Evolutionary conservation across 2,888 invertebrate genomes (phyloP).

Genomic region (Caenorhabditis japonica): DNA sequence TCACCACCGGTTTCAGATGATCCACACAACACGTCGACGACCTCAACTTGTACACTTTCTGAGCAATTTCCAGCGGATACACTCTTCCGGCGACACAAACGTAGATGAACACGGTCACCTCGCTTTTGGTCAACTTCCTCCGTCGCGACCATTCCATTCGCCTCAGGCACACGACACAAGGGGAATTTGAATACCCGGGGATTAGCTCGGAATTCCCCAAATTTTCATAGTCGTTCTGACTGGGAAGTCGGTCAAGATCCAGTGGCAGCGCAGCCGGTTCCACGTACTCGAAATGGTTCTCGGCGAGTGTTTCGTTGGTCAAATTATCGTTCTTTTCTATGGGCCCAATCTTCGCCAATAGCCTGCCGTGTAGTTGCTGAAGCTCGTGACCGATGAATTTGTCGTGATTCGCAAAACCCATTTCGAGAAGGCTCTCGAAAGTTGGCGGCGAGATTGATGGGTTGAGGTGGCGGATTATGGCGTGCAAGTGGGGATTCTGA

Average conservation of each 20-base stretch:
- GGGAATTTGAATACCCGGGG: neutral
- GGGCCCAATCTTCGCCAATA: neutral
- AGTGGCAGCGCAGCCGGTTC: neutral
- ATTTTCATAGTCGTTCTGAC: neutral
- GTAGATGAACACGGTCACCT: neutral
- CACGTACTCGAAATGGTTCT: neutral
- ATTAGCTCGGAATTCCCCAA: neutral
- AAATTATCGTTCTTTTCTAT: neutral
- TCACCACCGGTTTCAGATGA: conserved; percentile 11
- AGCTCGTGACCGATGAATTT: neutral
- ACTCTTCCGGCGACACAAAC: conserved; percentile 1
- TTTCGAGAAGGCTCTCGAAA: neutral
- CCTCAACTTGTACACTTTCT: neutral
- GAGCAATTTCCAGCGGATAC: conserved; percentile 11
- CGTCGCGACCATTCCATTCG: neutral
- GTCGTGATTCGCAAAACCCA: neutral
- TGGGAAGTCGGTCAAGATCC: conserved; percentile 3
- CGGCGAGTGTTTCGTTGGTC: neutral
- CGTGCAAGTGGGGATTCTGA: neutral
- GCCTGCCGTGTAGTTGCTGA: neutral
- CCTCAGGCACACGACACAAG: conserved; percentile 17
- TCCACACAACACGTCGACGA: conserved; percentile 2
- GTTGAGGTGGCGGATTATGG: conserved; percentile 7
- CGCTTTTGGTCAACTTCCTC: neutral
- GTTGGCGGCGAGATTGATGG: conserved; percentile 8